These are phyloP conservation scores for Echiichthys vipera DNA, from an alignment of 2,797 vertebrate genomes.

Conservation along the genomic window DNA sequence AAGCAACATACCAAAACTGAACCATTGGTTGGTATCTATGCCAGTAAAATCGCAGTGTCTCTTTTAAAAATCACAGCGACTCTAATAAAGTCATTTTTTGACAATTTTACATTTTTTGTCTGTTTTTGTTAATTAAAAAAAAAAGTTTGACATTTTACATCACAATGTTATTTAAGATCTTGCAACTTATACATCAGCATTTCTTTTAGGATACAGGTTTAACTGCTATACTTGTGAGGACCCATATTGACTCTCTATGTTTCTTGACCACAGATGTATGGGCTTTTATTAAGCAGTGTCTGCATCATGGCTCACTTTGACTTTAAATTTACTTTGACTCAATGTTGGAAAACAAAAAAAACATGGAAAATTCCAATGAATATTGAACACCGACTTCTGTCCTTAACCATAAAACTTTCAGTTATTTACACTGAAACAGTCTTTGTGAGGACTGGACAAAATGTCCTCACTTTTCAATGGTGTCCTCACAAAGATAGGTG, in stretches of 20 bases:
- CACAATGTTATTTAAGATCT: too few relatives aligned
- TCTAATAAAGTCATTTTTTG: slow-evolving; percentile 42
- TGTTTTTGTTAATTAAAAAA: too few relatives aligned
- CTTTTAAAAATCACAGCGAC: background rate
- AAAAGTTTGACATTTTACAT: background rate
- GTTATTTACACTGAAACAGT: background rate
- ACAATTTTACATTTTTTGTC: background rate
- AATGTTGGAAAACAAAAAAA: too few relatives aligned
- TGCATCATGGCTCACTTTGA: too few relatives aligned
- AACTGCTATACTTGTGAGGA: background rate
- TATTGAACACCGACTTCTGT: background rate
- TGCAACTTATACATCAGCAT: too few relatives aligned
- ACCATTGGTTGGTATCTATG: background rate
- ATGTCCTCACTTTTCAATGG: background rate
- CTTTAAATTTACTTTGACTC: too few relatives aligned
- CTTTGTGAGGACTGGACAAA: background rate
- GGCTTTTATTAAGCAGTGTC: too few relatives aligned
- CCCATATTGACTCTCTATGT: background rate
- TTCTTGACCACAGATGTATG: background rate
- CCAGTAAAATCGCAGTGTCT: background rate
- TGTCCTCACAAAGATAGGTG: background rate
- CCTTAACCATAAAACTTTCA: background rate
- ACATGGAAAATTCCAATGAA: too few relatives aligned
- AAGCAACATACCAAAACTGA: background rate
- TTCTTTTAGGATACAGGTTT: background rate